Base-by-base conservation (phyloP, 2,113 vertebrate genomes). In the Orcinus orca region DNA sequence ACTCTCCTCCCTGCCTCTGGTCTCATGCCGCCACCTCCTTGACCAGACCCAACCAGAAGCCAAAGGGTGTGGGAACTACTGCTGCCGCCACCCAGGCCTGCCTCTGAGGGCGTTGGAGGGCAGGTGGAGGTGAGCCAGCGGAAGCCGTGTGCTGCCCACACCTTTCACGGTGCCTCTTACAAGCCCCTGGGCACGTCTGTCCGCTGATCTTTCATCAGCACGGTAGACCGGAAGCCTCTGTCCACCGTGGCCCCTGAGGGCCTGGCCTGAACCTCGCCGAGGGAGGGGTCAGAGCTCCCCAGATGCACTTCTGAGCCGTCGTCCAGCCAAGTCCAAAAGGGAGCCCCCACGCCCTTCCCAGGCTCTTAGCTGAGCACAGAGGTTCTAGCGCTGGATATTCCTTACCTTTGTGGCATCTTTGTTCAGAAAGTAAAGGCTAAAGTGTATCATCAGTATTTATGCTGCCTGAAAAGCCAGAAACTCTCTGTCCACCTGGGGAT, bases 131-230 rank as follows among this genome's bases (percentile, higher is more conserved):
- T 1, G 4, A 38, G 17, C 41, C 68, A 33, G 3, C 12, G 1
- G 83, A 38, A 31, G 44, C 65, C 3, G 0, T 0, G 55, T 7
- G 0, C 4, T 3, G 2, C 44, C 1, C 2, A 0, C 12, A 36
- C 47, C 38, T 47, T 4, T n/a, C n/a, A 26, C 15, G 0, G n/a
- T 1, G 36, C 17, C 47, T 55, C 65, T 67, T 2, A 5, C 53
- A 7, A 1, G 29, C 20, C 41, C 71, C 88, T 14, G 23, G 70
- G 31, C 47, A 71, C 18, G 20, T 8, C 44, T 3, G 8, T 9
- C 38, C 21, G 0, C 25, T 6, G 8, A 20, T 41, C 21, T 50
- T 29, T 4, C 65, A 5, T 44, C 13, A 10, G 14, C 1, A 7
- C n/a, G 0, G 17, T 0, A 41, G 25, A 20, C 47, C 3, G 0